Evolutionary conservation across 2,888 invertebrate genomes (phyloP), one percentile per base, ranked within the genome.

Genomic region (Lissocephala sabroskyi): DNA sequence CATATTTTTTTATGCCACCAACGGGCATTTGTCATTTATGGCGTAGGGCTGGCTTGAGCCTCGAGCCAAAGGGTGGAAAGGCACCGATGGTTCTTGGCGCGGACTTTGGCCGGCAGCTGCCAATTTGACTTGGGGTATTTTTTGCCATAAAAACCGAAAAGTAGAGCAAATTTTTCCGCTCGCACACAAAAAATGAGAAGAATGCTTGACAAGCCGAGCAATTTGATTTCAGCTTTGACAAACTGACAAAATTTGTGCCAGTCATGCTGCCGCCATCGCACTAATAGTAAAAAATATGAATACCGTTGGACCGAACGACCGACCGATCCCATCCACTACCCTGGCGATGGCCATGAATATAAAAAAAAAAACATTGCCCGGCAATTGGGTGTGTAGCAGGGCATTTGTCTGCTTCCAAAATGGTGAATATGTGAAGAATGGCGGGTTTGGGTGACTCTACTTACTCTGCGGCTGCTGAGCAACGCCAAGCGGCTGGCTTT

Each of bases 1-100:
- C 68, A 73, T 73, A 73, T 76, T 76, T n/a, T n/a, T n/a, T 76
- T 70, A 73, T 65, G 71, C 65, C 74, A 74, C 67, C 74, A 74
- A n/a, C 58, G 67, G 68, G 64, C 71, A 74, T 77, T 74, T 74
- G 77, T 74, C 74, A 68, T 16, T 10, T 41, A 55, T 42, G 28
- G 42, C 33, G 41, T 45, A 41, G 28, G 64, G 64, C 48, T 56
- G 41, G n/a, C n/a, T n/a, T n/a, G n/a, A n/a, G n/a, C n/a, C n/a
- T n/a, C n/a, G n/a, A n/a, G n/a, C n/a, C n/a, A n/a, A n/a, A n/a
- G n/a, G n/a, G n/a, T n/a, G n/a, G n/a, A n/a, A n/a, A n/a, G n/a
- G n/a, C n/a, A n/a, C n/a, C n/a, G n/a, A n/a, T n/a, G n/a, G n/a
- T n/a, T n/a, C n/a, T n/a, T 29, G 10, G 29, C 11, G 10, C 29